Conservation (phyloP, 2,113 vertebrate genomes). For the Poicephalus gulielmi region DNA sequence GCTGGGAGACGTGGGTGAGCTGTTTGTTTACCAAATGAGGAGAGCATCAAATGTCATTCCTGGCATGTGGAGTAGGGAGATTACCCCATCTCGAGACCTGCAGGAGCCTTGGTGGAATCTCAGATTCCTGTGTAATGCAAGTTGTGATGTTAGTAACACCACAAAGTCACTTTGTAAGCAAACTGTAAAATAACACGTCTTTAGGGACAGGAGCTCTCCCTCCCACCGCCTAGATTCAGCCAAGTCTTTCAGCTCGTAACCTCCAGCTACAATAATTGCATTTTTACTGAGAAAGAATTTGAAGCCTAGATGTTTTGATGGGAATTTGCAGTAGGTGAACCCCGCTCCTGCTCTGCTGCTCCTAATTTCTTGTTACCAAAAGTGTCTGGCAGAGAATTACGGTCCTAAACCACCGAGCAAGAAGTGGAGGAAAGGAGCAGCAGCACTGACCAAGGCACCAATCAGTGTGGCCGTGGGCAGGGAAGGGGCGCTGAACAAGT, state of each 20-base stretch:
- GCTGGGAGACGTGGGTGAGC: not conserved
- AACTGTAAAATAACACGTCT: accelerated
- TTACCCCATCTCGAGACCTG: not conserved
- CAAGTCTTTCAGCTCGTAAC: not conserved
- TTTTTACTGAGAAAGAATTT: not conserved
- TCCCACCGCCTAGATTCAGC: not conserved
- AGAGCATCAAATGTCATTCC: not conserved
- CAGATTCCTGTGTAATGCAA: not conserved
- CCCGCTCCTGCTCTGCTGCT: not conserved
- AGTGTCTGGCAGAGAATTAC: not conserved
- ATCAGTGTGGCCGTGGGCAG: accelerated
- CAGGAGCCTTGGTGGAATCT: not conserved
- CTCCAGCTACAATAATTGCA: not conserved
- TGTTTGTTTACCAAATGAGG: not conserved
- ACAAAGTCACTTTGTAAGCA: not conserved
- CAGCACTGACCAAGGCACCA: accelerated
- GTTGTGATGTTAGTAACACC: not conserved
- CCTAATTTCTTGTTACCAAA: not conserved
- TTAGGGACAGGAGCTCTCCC: not conserved
- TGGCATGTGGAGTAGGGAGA: accelerated
- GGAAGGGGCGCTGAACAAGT: accelerated
- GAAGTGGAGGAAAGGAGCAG: not conserved
- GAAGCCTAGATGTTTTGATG: not conserved
- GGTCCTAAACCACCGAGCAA: accelerated
- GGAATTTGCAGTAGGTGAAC: accelerated